Conservation (phyloP, 2,888 invertebrate genomes). For the Clistopyga incitator region DNA sequence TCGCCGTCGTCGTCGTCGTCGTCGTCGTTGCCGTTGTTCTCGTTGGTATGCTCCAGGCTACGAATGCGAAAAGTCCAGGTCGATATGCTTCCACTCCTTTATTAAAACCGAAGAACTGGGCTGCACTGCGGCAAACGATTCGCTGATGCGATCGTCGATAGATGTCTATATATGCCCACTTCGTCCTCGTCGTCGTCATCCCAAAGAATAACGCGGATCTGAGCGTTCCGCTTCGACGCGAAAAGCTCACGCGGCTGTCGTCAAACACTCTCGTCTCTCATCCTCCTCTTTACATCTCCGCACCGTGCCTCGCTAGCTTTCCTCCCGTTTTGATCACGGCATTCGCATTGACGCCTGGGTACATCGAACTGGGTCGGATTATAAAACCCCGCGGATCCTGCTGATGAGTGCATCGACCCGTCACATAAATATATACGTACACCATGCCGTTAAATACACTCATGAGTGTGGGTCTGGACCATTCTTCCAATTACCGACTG, state of each 20-base stretch:
- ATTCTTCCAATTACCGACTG: background rate
- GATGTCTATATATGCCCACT: slow-evolving; percentile 7
- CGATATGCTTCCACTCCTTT: slow-evolving; percentile 40
- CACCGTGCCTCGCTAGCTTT: background rate
- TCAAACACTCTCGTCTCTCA: slow-evolving; percentile 17
- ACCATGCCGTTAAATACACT: background rate
- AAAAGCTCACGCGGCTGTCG: slow-evolving; percentile 3
- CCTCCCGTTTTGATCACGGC: slow-evolving; percentile 11
- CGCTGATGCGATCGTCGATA: slow-evolving; percentile 38
- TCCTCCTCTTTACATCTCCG: background rate
- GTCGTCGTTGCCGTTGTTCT: slow-evolving; percentile 6
- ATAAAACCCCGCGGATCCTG: slow-evolving; percentile 21
- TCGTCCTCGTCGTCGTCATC: slow-evolving; percentile 23
- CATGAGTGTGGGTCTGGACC: background rate
- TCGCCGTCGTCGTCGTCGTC: slow-evolving; percentile 19
- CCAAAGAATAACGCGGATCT: slow-evolving; percentile 39
- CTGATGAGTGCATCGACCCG: background rate
- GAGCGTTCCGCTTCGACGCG: background rate
- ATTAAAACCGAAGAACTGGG: slow-evolving; percentile 52
- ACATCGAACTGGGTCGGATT: slow-evolving; percentile 44
- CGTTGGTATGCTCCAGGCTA: slow-evolving; percentile 13
- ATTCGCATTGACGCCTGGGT: slow-evolving; percentile 22
- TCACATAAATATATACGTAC: background rate
- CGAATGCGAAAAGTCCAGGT: slow-evolving; percentile 34
- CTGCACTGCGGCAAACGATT: slow-evolving; percentile 41